A percentile compares a stretch with the other conserved stretches of the same genome.
phyloP scores from a whole-genome alignment of 2,888 invertebrate species.

The Sclerodermus sp. region DNA sequence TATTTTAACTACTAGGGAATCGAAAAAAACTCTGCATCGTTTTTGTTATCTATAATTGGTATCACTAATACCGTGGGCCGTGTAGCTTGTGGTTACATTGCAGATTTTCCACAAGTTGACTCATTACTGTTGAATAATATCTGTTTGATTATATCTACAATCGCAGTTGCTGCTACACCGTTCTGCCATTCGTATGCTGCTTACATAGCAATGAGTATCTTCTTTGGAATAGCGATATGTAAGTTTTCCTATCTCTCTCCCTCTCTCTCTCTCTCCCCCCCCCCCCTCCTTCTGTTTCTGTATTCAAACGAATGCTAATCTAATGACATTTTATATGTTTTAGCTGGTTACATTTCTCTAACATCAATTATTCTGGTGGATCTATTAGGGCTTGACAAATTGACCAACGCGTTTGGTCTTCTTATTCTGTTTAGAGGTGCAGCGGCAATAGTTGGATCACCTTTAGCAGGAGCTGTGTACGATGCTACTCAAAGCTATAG shows the following conservation, averaged over 20 bases:
- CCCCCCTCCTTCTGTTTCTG: neutral
- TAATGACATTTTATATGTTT: constrained; percentile 6
- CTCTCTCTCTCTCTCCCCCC: no score
- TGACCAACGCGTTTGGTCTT: constrained; percentile 96
- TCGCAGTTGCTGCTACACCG: constrained; percentile 81
- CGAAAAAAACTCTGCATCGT: constrained; percentile 71
- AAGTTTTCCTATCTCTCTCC: constrained; percentile 63
- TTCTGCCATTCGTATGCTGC: constrained; percentile 77
- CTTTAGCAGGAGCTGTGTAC: constrained; percentile 84
- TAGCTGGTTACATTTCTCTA: constrained; percentile 95
- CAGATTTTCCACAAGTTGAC: constrained; percentile 90
- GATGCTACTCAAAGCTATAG: constrained; percentile 85
- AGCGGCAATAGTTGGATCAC: constrained; percentile 86
- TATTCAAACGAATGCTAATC: neutral
- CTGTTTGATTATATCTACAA: constrained; percentile 86
- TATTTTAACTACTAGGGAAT: constrained; percentile 65
- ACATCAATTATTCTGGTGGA: constrained; percentile 98
- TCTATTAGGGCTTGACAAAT: constrained; percentile 88
- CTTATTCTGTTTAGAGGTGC: constrained; percentile 94
- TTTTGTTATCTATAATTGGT: constrained; percentile 80
- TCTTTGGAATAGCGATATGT: constrained; percentile 92
- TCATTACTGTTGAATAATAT: constrained; percentile 91
- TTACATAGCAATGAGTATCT: constrained; percentile 79
- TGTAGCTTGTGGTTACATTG: constrained; percentile 85
- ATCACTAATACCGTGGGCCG: constrained; percentile 94